Conservation (phyloP, 1,140 invertebrate species). For the Panulirus ornatus region DNA sequence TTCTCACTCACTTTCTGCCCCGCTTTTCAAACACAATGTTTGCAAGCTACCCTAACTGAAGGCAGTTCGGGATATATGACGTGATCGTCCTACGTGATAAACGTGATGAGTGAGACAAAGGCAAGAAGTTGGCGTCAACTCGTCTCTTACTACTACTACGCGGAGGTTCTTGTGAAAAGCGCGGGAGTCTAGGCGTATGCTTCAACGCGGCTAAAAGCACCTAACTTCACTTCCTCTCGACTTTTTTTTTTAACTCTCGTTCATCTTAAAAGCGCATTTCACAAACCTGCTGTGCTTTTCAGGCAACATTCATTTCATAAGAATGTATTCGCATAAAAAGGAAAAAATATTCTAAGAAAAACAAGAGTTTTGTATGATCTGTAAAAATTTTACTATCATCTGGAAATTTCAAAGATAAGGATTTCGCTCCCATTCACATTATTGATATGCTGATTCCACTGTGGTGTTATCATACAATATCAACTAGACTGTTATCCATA, state of each 20-base stretch:
- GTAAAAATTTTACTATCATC: no score
- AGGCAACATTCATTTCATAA: no score
- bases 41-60: background rate
- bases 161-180: constrained; percentile 1
- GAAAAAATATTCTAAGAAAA: no score
- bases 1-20: background rate
- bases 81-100: background rate
- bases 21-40: background rate
- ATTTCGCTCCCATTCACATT: no score
- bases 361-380: no score
- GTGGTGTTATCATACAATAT: no score
- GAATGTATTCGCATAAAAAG: no score
- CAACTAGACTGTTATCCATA: no score
- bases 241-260: no score
- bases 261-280: background rate
- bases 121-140: background rate
- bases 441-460: no score
- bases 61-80: background rate
- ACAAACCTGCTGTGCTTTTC: no score
- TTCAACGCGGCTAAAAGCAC: constrained; percentile 9
- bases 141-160: constrained; percentile 8
- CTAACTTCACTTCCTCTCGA: background rate
- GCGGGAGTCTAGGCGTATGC: constrained; percentile 13
- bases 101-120: background rate
- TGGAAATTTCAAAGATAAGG: no score